Percentiles rank a stretch among this genome's conserved stretches.
Conservation (phyloP, 2,797 vertebrate genomes). For the Pangasius macronema region DNA sequence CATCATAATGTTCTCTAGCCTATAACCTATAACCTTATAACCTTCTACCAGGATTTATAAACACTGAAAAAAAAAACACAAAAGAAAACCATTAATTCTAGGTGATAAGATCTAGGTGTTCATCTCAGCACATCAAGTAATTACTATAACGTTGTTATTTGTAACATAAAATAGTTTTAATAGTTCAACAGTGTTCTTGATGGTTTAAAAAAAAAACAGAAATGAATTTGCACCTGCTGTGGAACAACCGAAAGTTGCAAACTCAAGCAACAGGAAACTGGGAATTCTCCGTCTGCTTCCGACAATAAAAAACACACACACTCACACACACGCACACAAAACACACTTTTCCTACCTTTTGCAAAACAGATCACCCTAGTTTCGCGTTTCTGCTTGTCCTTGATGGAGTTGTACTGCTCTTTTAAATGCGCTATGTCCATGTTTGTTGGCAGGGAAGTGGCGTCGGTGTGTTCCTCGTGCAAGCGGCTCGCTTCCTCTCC, state of each 20-base stretch:
- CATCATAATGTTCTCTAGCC: neutral
- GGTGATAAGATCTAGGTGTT: neutral
- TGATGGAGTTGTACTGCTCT: constrained; percentile 74
- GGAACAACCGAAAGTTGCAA: neutral
- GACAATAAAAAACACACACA: neutral
- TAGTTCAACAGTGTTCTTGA: neutral
- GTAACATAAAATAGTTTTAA: no score
- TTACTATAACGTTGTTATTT: neutral
- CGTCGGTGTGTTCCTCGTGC: constrained; percentile 63
- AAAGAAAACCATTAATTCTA: no score
- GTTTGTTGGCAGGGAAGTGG: constrained; percentile 53
- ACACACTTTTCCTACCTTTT: constrained; percentile 66
- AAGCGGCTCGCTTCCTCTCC: constrained; percentile 59
- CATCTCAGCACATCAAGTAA: neutral
- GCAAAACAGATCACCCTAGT: constrained; percentile 73
- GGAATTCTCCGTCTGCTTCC: neutral
- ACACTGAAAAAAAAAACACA: neutral
- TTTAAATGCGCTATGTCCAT: constrained; percentile 77
- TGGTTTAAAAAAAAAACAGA: no score
- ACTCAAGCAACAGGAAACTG: neutral
- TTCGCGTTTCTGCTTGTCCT: constrained; percentile 74
- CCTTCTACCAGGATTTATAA: no score
- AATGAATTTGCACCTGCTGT: neutral
- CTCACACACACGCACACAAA: no score
- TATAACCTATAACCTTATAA: neutral